phyloP scores from a whole-genome alignment of 1,140 invertebrate species.

The Drosophila rufa region DNA sequence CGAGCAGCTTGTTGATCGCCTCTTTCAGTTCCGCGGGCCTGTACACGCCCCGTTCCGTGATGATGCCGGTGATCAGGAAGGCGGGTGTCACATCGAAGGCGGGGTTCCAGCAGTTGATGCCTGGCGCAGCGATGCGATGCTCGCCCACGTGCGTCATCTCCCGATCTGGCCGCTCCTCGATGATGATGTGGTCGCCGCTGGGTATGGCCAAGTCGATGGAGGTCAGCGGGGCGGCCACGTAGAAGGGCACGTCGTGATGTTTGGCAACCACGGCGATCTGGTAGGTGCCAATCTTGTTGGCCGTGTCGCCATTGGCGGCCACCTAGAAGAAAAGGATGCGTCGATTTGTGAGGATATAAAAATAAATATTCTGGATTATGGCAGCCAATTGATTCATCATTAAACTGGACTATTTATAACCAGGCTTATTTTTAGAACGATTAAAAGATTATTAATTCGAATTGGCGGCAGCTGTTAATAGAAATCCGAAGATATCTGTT shows the following conservation, averaged over 20 bases:
- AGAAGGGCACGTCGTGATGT: slow-evolving; percentile 97
- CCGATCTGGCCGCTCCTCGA: slow-evolving; percentile 95
- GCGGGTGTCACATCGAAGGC: slow-evolving; percentile 99
- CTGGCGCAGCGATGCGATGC: slow-evolving; percentile 93
- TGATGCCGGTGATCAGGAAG: slow-evolving; percentile 95
- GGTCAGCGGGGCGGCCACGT: slow-evolving; percentile 96
- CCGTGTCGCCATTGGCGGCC: slow-evolving; percentile 98
- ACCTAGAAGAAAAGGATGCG: slow-evolving; percentile 86
- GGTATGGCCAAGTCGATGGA: slow-evolving; percentile 94
- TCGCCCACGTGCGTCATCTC: slow-evolving; percentile 96
- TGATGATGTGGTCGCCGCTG: slow-evolving; percentile 94
- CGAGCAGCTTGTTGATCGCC: slow-evolving; percentile 68
- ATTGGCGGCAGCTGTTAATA: neutral
- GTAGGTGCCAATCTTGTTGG: slow-evolving; percentile 99
- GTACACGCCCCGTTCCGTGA: slow-evolving; percentile 97
- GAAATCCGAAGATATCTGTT: neutral
- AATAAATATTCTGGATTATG: neutral
- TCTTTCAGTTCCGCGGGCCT: slow-evolving; percentile 85
- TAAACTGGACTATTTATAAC: slow-evolving; percentile 5
- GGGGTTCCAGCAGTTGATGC: slow-evolving; percentile 98
- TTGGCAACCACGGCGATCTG: slow-evolving; percentile 97
- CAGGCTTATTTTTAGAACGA: neutral
- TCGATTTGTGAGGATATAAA: neutral
- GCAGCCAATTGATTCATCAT: slow-evolving; percentile 5
- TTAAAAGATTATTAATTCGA: neutral